Evolutionary conservation across 2,113 vertebrate species (phyloP), one percentile per base, ranked within the genome.

Genomic region (Sinocyclocheilus rhinocerous): DNA sequence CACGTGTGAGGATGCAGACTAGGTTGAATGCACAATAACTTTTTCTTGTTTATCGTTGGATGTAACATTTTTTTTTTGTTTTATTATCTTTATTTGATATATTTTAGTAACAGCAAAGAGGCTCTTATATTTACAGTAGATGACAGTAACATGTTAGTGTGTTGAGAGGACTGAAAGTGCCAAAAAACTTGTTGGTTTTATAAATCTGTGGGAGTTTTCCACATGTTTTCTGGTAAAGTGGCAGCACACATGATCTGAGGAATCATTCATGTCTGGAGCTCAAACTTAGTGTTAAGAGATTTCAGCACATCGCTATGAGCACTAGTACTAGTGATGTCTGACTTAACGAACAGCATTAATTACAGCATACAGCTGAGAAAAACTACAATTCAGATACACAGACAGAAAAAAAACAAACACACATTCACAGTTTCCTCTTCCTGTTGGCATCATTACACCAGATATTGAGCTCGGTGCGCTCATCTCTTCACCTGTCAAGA

Each of bases 401-500:
- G 7, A 26, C 61, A n/a, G 9, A 45, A 45, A 75, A 42, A 6
- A 42, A 24, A 48, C 33, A 42, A 22, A 39, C 29, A 45, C 22
- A 7, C 39, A 15, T 45, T 45, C 84, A 45, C 42, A 45, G 29
- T 39, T 39, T 79, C 76, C 77, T 61, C 55, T 61, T 79, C 77
- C 76, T 15, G 52, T 36, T 57, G 26, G 52, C 26, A 59, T 59
- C 26, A 70, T 86, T 57, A 6, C 52, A 79, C 18, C 33, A 79
- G 20, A 79, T 61, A 36, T 15, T 61, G 55, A 61, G 77, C 88
- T 26, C 29, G 36, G 85, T 0, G 42, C 75, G 52, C 75, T 76
- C 75, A 76, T 75, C 75, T 70, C 85, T 80, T 36, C 81, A 72
- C 39, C 55, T 57, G 82, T 45, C 75, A 84, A 18, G 48, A 77